Evolutionary conservation across 2,113 vertebrate species (phyloP).

Genomic region (Sminthopsis crassicaudata): DNA sequence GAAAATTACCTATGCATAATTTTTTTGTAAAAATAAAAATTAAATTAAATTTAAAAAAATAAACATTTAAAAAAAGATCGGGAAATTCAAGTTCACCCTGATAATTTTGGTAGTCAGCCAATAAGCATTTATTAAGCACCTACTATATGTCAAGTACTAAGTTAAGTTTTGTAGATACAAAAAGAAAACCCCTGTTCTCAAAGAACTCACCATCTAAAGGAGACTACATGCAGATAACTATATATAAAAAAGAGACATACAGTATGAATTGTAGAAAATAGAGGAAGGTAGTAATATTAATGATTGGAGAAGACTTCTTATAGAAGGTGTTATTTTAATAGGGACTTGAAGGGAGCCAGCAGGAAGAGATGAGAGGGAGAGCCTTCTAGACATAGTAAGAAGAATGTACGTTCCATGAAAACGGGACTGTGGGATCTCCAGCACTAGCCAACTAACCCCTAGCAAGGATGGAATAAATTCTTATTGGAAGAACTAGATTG

Average conservation of each 20-base stretch:
- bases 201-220: background rate
- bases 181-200: background rate
- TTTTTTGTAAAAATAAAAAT: too few species aligned
- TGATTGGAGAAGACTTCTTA: background rate
- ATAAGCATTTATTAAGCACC: background rate
- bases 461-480: background rate
- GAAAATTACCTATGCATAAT: too few species aligned
- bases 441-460: background rate
- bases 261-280: background rate
- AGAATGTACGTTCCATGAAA: background rate
- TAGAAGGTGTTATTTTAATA: background rate
- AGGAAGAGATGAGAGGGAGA: background rate
- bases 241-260: background rate
- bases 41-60: too few species aligned
- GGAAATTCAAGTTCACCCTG: background rate
- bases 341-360: background rate
- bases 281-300: background rate
- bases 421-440: background rate
- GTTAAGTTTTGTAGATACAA: background rate
- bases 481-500: background rate
- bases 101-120: background rate
- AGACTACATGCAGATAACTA: background rate
- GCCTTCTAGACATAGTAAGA: background rate
- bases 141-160: background rate
- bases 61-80: too few species aligned